Evolutionary conservation across 2,888 invertebrate genomes (phyloP).

Genomic region (Heteropelma amictum): DNA sequence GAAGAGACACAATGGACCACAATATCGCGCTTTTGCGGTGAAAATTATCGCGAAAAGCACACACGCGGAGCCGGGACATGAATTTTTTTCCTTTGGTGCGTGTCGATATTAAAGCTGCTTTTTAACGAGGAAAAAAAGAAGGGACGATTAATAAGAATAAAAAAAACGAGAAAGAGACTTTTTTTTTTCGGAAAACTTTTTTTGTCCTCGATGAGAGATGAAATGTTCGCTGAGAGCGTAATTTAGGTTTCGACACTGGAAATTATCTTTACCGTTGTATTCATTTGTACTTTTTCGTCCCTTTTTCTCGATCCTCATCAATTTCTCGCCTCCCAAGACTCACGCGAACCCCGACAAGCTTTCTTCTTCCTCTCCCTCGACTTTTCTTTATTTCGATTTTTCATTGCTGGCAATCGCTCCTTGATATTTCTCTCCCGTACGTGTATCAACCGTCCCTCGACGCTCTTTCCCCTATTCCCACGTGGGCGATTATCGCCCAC

Average conservation of each 20-base stretch:
- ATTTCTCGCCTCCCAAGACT: conserved; percentile 19
- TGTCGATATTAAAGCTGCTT: conserved; percentile 65
- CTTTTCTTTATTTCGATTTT: conserved; percentile 22
- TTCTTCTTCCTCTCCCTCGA: conserved; percentile 12
- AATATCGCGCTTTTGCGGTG: background rate
- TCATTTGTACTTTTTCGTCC: conserved; percentile 46
- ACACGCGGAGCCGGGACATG: conserved; percentile 45
- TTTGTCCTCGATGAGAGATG: conserved; percentile 21
- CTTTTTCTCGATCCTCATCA: conserved; percentile 19
- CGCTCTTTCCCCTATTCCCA: conserved; percentile 39
- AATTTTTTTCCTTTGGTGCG: conserved; percentile 61
- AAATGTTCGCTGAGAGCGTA: conserved; percentile 53
- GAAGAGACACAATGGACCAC: background rate
- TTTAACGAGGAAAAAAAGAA: conserved; percentile 57
- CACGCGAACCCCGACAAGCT: conserved; percentile 18
- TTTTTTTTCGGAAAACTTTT: conserved; percentile 27
- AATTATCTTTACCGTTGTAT: conserved; percentile 61
- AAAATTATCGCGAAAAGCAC: background rate
- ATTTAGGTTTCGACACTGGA: conserved; percentile 59
- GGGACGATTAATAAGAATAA: conserved; percentile 36
- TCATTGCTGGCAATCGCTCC: conserved; percentile 31
- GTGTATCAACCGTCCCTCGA: conserved; percentile 5
- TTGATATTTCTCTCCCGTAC: background rate
- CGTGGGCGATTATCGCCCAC: conserved; percentile 54
- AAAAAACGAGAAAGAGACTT: conserved; percentile 48